These are phyloP conservation scores for Etia nguti DNA, from an alignment of 2,113 vertebrate species.

Conservation along the genomic window DNA sequence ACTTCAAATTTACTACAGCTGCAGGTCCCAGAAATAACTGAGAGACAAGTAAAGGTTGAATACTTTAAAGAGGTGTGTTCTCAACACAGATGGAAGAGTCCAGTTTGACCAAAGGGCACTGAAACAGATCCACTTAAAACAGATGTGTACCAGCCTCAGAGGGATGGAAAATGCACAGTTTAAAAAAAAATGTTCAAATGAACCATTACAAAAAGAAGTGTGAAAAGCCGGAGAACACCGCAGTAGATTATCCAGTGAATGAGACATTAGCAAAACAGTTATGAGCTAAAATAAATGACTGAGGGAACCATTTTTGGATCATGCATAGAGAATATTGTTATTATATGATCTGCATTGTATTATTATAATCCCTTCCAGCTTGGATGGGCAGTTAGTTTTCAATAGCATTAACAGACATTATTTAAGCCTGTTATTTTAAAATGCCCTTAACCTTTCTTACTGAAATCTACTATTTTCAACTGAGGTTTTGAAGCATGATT, in stretches of 20 bases:
- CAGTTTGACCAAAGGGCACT: not conserved
- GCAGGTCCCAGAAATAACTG: not conserved
- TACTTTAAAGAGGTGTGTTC: not conserved
- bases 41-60: not conserved
- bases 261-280: not conserved
- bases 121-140: not conserved
- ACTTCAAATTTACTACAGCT: not conserved
- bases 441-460: not conserved
- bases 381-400: not conserved
- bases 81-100: not conserved
- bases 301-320: not conserved
- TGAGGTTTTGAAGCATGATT: not conserved
- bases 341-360: not conserved
- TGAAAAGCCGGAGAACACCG: not conserved
- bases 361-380: not conserved
- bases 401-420: not conserved
- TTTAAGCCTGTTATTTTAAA: not conserved
- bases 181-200: not conserved
- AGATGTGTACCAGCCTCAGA: not conserved
- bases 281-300: not conserved
- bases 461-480: not conserved
- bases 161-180: not conserved
- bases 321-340: not conserved
- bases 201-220: not conserved
- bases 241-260: not conserved